Base-by-base conservation (phyloP, 2,797 vertebrate species). In the Aphelocoma californica region DNA sequence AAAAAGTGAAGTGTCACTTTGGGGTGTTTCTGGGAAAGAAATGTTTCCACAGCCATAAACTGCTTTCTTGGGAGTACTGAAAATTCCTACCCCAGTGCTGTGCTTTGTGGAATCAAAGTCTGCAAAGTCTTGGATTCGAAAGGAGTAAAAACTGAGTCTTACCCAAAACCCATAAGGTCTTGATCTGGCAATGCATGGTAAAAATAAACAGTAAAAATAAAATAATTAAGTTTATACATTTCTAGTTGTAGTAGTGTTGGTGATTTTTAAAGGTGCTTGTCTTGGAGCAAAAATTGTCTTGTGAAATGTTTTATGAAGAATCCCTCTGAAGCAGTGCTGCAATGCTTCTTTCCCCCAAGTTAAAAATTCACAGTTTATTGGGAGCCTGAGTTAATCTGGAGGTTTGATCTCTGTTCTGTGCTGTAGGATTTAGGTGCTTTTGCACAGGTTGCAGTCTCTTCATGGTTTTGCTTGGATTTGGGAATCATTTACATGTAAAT, bases 401-500 rank as follows among this genome's bases (percentile, higher is more conserved):
- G 62, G 82, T 67, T 87, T 93, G 90, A 83, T 96, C 85, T 94
- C 58, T 96, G 42, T 73, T 90, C 93, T 71, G n/a, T 81, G 36
- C 71, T 64, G 38, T 61, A 81, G 77, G 77, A 90, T 90, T 89
- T 90, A 78, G 86, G 74, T 92, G 77, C 81, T 81, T 95, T 91
- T 81, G 75, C 81, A 65, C 82, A 85, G 73, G 65, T 85, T 92
- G 36, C n/a, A 88, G 61, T 88, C 70, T 91, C 44, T 84, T 72
- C 3, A 0, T 94, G 79, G n/a, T 62, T 96, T 93, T 75, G 54
- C 44, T 88, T 87, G 86, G 90, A 87, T 86, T 65, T 91, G 85
- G 81, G 78, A 96, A 67, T 91, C 45, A 92, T 96, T 95, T 96
- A 51, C 65, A 95, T 94, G 82, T 79, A 94, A 93, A 80, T 95